Evolutionary conservation across 2,797 vertebrate species (phyloP).

Genomic region (Chelmon rostratus): DNA sequence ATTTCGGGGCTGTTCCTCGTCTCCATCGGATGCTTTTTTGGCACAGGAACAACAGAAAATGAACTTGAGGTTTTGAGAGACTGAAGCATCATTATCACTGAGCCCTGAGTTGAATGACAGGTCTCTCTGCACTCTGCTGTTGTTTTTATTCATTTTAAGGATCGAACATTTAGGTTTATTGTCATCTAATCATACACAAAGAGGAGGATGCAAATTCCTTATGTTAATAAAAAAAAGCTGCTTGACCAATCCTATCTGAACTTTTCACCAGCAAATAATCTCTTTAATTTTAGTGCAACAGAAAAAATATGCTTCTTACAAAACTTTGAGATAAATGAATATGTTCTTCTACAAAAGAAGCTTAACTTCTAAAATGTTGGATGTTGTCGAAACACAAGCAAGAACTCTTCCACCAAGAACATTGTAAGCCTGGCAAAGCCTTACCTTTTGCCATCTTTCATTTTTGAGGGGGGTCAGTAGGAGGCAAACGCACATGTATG

Average conservation of each 20-base stretch:
- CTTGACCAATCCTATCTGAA: not conserved
- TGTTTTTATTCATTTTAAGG: not conserved
- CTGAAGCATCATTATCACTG: constrained; percentile 14
- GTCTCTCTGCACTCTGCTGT: not conserved
- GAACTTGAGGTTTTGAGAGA: constrained; percentile 26
- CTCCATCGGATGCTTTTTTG: constrained; percentile 42
- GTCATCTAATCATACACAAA: not conserved
- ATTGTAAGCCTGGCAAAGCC: no score
- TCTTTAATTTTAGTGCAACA: not conserved
- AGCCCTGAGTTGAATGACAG: not conserved
- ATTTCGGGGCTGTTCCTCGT: constrained; percentile 53
- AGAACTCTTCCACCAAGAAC: not conserved
- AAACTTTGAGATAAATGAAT: not conserved
- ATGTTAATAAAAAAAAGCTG: not conserved
- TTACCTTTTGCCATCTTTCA: not conserved
- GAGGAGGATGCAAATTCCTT: not conserved
- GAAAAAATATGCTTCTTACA: no score
- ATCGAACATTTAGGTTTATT: not conserved
- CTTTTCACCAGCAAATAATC: not conserved
- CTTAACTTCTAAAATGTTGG: not conserved
- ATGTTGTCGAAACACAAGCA: not conserved
- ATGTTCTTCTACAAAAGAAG: not conserved
- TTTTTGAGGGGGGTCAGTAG: no score
- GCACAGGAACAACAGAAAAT: constrained; percentile 32
- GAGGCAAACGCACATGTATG: no score